Evolutionary conservation across 2,888 invertebrate species (phyloP), one percentile per base, ranked within the genome.

Genomic region (Hydrotaea diabolus): DNA sequence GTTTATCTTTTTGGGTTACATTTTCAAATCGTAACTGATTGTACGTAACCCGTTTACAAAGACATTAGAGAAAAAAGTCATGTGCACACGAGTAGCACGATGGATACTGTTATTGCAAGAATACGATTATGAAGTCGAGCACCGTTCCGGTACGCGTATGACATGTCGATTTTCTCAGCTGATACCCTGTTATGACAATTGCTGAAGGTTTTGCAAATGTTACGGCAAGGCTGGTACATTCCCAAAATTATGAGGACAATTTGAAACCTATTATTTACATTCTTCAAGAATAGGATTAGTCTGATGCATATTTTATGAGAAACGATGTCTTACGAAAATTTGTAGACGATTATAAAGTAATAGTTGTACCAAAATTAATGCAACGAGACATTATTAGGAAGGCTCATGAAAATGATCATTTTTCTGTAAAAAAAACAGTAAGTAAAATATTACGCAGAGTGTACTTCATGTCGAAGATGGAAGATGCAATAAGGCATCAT

Each of bases 21-120:
- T n/a, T 86, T 86, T 71, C 82, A 80, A 23, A 69, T 87, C 17
- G 81, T 86, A 3, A 85, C 87, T 2, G 86, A 87, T 59, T 87
- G 87, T 55, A 4, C n/a, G n/a, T n/a, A n/a, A n/a, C 80, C 19
- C 87, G 0, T 87, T 87, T 11, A 71, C 79, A 13, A 80, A 82
- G 49, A 85, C 87, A 2, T 66, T 87, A 23, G 73, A 79, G 1
- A 86, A 85, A 23, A 82, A 64, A 75, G 86, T 86, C 31, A 31
- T 86, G 55, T 78, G 80, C 17, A 75, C 83, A n/a, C 69, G 85
- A 74, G 85, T 88, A 9, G 86, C 87, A 5, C 77, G 87, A 46
- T 88, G 87, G 88, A 84, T 83, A 0, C 36, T 88, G 66, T 59
- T 87, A n/a, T 26, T 88, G 0, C 72, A 87, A 76, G 87, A 89